Evolutionary conservation across 2,797 vertebrate genomes (phyloP).

Genomic region (Labroides dimidiatus): DNA sequence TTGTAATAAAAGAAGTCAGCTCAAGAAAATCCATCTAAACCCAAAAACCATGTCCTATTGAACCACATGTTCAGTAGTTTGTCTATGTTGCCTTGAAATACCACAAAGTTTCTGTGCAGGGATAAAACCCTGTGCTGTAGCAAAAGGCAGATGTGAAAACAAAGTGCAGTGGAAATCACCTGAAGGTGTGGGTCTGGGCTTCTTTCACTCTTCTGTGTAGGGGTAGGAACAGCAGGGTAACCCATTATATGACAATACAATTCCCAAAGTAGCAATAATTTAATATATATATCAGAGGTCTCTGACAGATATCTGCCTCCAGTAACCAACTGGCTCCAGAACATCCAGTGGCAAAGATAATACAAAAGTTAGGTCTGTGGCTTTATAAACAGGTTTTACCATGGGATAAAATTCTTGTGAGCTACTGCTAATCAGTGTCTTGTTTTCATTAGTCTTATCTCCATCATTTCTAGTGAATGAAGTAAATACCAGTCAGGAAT

Average conservation of each 20-base stretch:
- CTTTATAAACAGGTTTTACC: neutral
- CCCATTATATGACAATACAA: too few species aligned
- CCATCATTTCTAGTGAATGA: neutral
- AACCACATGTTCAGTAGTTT: too few species aligned
- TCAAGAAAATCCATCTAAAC: too few species aligned
- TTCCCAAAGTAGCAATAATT: too few species aligned
- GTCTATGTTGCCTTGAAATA: too few species aligned
- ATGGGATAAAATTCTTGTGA: neutral
- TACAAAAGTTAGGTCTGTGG: neutral
- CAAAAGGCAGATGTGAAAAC: neutral
- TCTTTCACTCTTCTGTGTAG: too few species aligned
- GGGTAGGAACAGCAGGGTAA: too few species aligned
- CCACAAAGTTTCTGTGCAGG: too few species aligned
- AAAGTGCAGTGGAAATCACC: neutral
- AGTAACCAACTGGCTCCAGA: neutral
- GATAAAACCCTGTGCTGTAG: neutral
- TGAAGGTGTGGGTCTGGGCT: neutral
- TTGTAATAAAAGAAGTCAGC: too few species aligned
- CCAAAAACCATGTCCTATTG: too few species aligned
- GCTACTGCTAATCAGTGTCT: neutral
- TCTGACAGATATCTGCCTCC: neutral
- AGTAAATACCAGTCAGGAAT: conserved; percentile 12
- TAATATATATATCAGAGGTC: too few species aligned
- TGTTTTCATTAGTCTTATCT: neutral
- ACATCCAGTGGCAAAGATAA: neutral